Evolutionary conservation across 2,888 invertebrate genomes (phyloP).

Genomic region (Lacanobia oleracea): DNA sequence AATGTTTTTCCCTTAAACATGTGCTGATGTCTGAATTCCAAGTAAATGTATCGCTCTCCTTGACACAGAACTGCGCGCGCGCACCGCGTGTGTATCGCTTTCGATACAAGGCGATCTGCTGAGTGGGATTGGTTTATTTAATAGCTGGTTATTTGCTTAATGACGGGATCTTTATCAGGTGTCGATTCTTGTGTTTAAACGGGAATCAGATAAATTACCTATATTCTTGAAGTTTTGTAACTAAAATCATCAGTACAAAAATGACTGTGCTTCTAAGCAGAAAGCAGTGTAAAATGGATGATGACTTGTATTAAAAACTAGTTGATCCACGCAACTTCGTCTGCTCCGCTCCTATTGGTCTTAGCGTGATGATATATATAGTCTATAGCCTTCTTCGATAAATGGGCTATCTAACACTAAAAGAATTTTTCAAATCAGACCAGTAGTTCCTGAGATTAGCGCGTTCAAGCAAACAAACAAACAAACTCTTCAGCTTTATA

Average conservation of each 20-base stretch:
- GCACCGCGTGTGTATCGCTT: constrained; percentile 54
- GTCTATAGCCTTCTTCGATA: too few relatives aligned
- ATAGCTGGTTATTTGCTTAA: constrained; percentile 29
- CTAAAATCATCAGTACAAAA: not conserved
- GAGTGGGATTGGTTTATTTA: constrained; percentile 34
- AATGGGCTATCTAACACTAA: too few relatives aligned
- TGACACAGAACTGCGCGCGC: constrained; percentile 64
- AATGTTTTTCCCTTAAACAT: constrained; percentile 63
- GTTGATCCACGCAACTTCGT: too few relatives aligned
- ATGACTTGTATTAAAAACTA: not conserved
- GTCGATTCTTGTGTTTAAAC: not conserved
- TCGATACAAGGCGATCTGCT: constrained; percentile 66
- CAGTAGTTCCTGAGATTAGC: too few relatives aligned
- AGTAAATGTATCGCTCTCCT: constrained; percentile 67
- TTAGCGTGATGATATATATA: too few relatives aligned
- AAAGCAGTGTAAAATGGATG: not conserved
- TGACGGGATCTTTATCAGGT: constrained; percentile 12
- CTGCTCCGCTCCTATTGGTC: too few relatives aligned
- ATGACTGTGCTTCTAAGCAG: not conserved
- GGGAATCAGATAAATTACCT: not conserved
- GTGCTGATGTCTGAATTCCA: constrained; percentile 64
- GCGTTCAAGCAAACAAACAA: too few relatives aligned
- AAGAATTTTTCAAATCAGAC: too few relatives aligned
- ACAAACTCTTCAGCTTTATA: too few relatives aligned
- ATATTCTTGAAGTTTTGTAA: not conserved